phyloP scores from a whole-genome alignment of 2,888 invertebrate species.

The Shargacucullia verbasci region DNA sequence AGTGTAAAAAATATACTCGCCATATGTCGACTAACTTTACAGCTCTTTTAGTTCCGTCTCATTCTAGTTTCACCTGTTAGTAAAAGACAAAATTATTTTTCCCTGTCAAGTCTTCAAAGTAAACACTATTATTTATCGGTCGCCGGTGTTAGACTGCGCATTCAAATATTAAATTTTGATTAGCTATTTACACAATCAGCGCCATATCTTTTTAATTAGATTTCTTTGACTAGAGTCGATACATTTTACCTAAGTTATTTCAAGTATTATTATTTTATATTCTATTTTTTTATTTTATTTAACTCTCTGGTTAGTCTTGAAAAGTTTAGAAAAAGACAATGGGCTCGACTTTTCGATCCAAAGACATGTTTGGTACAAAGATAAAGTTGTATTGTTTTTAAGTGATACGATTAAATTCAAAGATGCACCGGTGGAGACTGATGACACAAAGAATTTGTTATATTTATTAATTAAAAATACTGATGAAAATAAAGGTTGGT shows the following conservation, averaged over 20 bases:
- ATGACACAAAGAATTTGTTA: constrained; percentile 50
- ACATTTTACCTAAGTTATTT: constrained; percentile 12
- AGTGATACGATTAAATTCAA: constrained; percentile 34
- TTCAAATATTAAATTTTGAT: too few species aligned
- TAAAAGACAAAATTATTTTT: too few species aligned
- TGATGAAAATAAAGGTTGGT: constrained; percentile 20
- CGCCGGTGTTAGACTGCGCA: too few species aligned
- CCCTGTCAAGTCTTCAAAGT: too few species aligned
- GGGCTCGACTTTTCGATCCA: constrained; percentile 28
- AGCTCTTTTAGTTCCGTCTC: too few species aligned
- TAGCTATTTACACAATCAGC: too few species aligned
- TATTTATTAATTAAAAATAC: constrained; percentile 35
- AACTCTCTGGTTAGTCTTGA: too few species aligned
- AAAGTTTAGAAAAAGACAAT: constrained; percentile 1
- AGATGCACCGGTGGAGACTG: constrained; percentile 62
- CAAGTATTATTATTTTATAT: constrained; percentile 43
- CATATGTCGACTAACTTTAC: too few species aligned
- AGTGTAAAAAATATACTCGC: too few species aligned
- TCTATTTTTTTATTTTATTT: not conserved
- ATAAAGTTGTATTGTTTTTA: constrained; percentile 11
- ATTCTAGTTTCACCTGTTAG: too few species aligned
- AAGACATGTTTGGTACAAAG: constrained; percentile 36
- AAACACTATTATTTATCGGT: too few species aligned
- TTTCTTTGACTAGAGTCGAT: not conserved
- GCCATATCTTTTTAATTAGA: too few species aligned